A percentile compares a stretch with the other conserved stretches of the same genome.
These are phyloP conservation scores for Cylindroiulus punctatus DNA, from an alignment of 2,888 invertebrate genomes.

Conservation along the genomic window DNA sequence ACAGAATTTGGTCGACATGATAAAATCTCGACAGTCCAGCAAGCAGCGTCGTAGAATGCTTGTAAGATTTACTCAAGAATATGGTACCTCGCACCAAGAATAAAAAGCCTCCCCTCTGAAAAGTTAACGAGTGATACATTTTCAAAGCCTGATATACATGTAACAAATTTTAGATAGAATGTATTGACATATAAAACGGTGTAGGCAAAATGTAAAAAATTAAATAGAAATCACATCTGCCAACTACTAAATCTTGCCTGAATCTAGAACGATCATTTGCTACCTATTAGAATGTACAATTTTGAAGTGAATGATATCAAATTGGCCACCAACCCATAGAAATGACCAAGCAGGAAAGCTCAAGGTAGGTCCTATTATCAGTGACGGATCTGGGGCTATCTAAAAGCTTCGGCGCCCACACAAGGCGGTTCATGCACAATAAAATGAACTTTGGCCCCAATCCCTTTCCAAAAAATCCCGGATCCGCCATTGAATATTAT, in stretches of 20 bases:
- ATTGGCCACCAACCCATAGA: background rate
- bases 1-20: background rate
- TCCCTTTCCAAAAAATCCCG: no score
- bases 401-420: no score
- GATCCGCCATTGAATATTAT: background rate
- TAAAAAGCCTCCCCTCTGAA: background rate
- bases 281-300: slow-evolving; percentile 16
- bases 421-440: no score
- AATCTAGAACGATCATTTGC: background rate
- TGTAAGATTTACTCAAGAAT: background rate
- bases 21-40: background rate
- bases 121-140: background rate
- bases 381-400: no score
- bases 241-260: background rate
- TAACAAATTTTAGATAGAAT: background rate
- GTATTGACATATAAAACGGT: slow-evolving; percentile 1
- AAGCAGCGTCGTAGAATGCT: background rate
- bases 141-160: slow-evolving; percentile 9
- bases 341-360: background rate
- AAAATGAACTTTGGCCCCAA: no score
- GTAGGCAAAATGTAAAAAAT: slow-evolving; percentile 2
- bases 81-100: background rate
- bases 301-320: slow-evolving; percentile 19
- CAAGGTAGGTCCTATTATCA: background rate
- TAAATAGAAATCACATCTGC: background rate